These are phyloP conservation scores for Florisuga fusca DNA, from an alignment of 2,797 vertebrate genomes.

Conservation along the genomic window DNA sequence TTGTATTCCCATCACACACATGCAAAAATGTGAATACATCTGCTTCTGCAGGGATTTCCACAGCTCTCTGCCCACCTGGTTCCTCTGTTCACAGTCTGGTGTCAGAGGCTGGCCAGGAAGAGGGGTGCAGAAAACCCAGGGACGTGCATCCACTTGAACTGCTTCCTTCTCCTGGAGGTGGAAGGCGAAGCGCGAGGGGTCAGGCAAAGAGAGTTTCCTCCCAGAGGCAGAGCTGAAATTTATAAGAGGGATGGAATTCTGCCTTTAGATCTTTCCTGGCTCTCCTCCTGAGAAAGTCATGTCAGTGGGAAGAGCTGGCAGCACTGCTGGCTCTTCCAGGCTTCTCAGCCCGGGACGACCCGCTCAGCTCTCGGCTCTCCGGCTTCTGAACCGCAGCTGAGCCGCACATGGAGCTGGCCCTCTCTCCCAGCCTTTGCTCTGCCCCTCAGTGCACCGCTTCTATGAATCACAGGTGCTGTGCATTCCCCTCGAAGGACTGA, in stretches of 20 bases:
- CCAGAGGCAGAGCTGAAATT: neutral
- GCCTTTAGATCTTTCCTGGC: conserved; percentile 58
- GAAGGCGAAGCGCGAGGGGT: neutral
- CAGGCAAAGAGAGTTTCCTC: conserved; percentile 9
- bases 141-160: neutral
- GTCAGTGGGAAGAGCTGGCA: conserved; percentile 45
- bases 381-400: conserved; percentile 18
- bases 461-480: conserved; percentile 56
- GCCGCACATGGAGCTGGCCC: neutral
- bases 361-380: neutral
- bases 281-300: conserved; percentile 19
- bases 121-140: fast-evolving
- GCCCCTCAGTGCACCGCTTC: neutral
- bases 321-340: neutral
- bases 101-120: neutral
- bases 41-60: neutral
- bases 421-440: neutral
- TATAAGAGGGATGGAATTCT: neutral
- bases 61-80: neutral
- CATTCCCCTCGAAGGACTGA: conserved; percentile 31
- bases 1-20: neutral
- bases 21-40: fast-evolving
- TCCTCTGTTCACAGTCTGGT: neutral
- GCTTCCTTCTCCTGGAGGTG: neutral
- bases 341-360: neutral